Conservation (phyloP, 2,888 invertebrate genomes). For the Lampropteryx suffumata region DNA sequence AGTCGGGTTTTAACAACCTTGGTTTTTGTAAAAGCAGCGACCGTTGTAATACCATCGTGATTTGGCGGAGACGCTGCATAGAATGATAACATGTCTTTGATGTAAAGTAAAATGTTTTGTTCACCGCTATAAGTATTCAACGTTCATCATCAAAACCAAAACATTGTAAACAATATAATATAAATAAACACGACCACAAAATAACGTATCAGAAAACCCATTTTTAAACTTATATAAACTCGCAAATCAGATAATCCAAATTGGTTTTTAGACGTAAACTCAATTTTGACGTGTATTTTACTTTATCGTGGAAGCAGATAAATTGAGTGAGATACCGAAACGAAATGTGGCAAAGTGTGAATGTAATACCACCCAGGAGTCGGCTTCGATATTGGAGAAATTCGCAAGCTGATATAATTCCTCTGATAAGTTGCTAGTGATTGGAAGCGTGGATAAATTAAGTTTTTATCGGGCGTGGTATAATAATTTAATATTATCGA, state of each 20-base stretch:
- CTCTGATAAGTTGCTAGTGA: conserved; percentile 26
- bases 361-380: conserved; percentile 32
- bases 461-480: conserved; percentile 8
- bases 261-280: conserved; percentile 79
- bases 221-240: conserved; percentile 62
- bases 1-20: neutral
- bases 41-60: too few relatives aligned
- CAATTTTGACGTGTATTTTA: conserved; percentile 77
- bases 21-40: too few relatives aligned
- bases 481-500: conserved; percentile 1
- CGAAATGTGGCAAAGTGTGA: conserved; percentile 53
- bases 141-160: too few relatives aligned
- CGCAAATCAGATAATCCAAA: conserved; percentile 79
- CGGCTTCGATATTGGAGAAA: conserved; percentile 28
- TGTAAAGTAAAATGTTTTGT: too few relatives aligned
- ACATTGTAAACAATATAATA: conserved; percentile 35
- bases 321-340: conserved; percentile 71
- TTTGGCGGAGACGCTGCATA: too few relatives aligned
- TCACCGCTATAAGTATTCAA: neutral
- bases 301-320: conserved; percentile 73
- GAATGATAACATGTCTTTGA: too few relatives aligned
- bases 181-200: conserved; percentile 40
- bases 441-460: conserved; percentile 18
- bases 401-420: conserved; percentile 24
- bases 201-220: conserved; percentile 46